Base-by-base conservation (phyloP, 2,113 vertebrate genomes). In the Tyrannus savana region DNA sequence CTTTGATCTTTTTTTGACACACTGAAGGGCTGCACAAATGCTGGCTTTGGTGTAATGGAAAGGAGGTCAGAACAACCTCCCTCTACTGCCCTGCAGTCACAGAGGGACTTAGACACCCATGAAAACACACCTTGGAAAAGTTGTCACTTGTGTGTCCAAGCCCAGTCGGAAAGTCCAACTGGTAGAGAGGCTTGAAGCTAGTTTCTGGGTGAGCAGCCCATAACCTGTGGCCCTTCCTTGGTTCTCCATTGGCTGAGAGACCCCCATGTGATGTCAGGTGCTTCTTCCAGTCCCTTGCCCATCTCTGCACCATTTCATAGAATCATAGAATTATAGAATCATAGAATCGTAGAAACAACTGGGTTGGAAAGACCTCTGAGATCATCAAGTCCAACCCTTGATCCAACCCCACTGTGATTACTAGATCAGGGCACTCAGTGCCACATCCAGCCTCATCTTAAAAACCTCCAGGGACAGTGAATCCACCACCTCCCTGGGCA, bases 231-330 rank as follows among this genome's bases (percentile, higher is more conserved):
- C 23, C 7, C 6, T 60, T 69, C 17, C n/a, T 49, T 49, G 27
- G 24, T 69, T 80, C 49, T 68, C 14, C 46, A 17, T 6, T 14
- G 19, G 7, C 44, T 68, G 42, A 82, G 44, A 11, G 1, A 8
- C 7, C 3, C 0, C 16, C 28, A 1, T 2, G 1, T 47, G 14
- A 63, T 56, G 7, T 79, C 3, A 6, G 31, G 14, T 56, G 39
- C 8, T 27, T 68, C 59, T 71, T 33, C 28, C 37, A 71, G 27
- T n/a, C 28, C 18, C 16, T 50, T 42, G 23, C 7, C 6, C 33
- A 30, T 31, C 49, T 83, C 49, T 84, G n/a, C 39, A 74, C 30
- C 22, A 28, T 64, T 81, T 52, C 8, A 27, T 52, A 52, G 25
- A 52, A 52, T 52, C 50, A 52, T 16, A 52, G 50, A 52, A 28